phyloP scores from a whole-genome alignment of 2,888 invertebrate genomes.

The Dioctria linearis region DNA sequence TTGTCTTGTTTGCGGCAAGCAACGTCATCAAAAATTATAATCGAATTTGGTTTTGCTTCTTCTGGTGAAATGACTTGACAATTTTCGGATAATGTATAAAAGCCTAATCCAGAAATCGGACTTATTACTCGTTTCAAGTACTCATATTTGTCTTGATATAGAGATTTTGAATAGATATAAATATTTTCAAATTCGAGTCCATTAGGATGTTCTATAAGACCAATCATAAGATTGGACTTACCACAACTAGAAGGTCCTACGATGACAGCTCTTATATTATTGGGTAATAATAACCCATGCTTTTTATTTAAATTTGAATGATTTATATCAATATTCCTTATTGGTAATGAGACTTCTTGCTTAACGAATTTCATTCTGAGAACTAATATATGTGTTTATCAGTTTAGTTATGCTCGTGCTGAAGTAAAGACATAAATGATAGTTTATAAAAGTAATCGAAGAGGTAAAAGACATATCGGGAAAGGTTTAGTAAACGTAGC shows the following conservation, averaged over 20 bases:
- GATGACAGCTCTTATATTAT: constrained; percentile 61
- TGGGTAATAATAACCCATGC: constrained; percentile 63
- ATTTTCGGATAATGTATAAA: constrained; percentile 43
- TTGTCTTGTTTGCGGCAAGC: constrained; percentile 63
- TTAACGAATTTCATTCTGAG: constrained; percentile 52
- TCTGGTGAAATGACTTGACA: constrained; percentile 51
- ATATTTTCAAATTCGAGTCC: constrained; percentile 63
- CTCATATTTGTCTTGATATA: constrained; percentile 62
- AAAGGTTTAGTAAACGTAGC: background rate
- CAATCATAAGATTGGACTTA: constrained; percentile 65
- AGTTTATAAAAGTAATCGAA: background rate
- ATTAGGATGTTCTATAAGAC: constrained; percentile 63
- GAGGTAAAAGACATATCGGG: background rate
- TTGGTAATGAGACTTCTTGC: constrained; percentile 30
- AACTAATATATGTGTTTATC: too few relatives aligned
- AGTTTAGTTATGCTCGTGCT: too few relatives aligned
- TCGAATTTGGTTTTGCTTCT: constrained; percentile 61
- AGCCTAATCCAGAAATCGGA: constrained; percentile 55
- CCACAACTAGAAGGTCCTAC: constrained; percentile 66
- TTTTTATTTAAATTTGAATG: constrained; percentile 55
- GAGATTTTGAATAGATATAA: constrained; percentile 63
- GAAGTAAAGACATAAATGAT: too few relatives aligned
- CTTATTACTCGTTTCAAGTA: constrained; percentile 57
- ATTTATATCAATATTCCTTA: constrained; percentile 20
- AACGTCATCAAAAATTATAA: constrained; percentile 67